Conservation (phyloP, 2,888 invertebrate genomes). For the Neoascia interrupta region DNA sequence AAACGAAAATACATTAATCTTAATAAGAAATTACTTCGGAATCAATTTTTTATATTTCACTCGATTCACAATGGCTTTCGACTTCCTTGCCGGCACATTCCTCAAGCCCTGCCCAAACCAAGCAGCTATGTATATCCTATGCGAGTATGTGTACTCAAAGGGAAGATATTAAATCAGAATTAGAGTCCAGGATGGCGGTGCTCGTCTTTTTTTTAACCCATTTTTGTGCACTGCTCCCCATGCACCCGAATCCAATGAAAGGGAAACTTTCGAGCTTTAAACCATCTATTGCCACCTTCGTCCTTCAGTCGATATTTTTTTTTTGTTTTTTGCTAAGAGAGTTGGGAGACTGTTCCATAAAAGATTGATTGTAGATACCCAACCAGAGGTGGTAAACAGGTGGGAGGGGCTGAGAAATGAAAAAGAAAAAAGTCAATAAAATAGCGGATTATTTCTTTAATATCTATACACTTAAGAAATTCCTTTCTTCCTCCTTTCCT, state of each 20-base stretch:
- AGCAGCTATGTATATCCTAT: neutral
- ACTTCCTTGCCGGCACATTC: neutral
- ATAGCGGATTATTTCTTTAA: constrained; percentile 65
- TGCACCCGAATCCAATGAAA: constrained; percentile 17
- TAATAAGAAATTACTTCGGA: constrained; percentile 68
- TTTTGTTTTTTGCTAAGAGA: no score
- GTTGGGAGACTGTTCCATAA: constrained; percentile 13
- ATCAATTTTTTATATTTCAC: constrained; percentile 66
- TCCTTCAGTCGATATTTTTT: no score
- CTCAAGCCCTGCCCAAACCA: neutral
- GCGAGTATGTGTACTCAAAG: constrained; percentile 6
- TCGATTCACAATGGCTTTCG: constrained; percentile 44
- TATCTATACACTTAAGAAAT: constrained; percentile 45
- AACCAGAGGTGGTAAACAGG: neutral
- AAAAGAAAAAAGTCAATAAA: constrained; percentile 58
- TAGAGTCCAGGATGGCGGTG: constrained; percentile 43
- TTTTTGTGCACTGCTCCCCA: constrained; percentile 3
- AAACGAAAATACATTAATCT: constrained; percentile 67
- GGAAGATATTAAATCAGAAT: constrained; percentile 65
- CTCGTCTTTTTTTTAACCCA: constrained; percentile 37
- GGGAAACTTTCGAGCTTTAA: constrained; percentile 21
- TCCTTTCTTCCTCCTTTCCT: neutral
- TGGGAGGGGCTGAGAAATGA: no score
- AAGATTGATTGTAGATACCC: constrained; percentile 48
- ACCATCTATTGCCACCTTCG: constrained; percentile 19